Base-by-base conservation (phyloP, 2,797 vertebrate species). In the Peromyscus nudipes region DNA sequence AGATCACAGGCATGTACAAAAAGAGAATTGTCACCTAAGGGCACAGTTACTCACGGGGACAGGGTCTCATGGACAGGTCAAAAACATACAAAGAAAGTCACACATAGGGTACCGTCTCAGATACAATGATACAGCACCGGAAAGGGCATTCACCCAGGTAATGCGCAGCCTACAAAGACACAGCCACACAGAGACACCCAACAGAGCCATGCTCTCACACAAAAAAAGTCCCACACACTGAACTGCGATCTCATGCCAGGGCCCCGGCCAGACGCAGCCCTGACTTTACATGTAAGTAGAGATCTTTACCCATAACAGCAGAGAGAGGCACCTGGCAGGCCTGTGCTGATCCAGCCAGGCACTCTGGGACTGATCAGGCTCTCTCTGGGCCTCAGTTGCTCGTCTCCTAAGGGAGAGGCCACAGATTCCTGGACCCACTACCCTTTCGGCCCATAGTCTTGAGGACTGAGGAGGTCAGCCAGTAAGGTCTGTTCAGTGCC, bases 71-170 rank as follows among this genome's bases (percentile, higher is more conserved):
- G 57, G n/a, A 67, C 0, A 46, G n/a, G 60, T 34, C 16, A 69
- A 64, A 87, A 71, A 92, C 64, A 79, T 43, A 95, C 12, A 62
- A 65, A 71, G 80, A 87, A 62, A 93, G 29, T 84, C 7, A 94
- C 0, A 46, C 8, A 21, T 1, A 13, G 10, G 8, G 1, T 73
- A 57, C 0, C 80, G 49, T 80, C 83, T 94, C 89, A 71, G 64
- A 60, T 40, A 52, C 62, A 46, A 91, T 80, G 83, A 75, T 52
- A 80, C 34, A 86, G 40, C 55, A 43, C 34, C 67, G 49, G 23
- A 25, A 77, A 91, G 40, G 52, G 23, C 64, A 92, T 2, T 77
- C 65, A 75, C 55, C 87, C 60, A 67, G 31, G 82, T 60, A 91
- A 71, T 11, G 77, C 43, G 67, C 8, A 88, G 87, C 25, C 88